Conservation (phyloP, 2,888 invertebrate species). For the Limnephilus lunatus region DNA sequence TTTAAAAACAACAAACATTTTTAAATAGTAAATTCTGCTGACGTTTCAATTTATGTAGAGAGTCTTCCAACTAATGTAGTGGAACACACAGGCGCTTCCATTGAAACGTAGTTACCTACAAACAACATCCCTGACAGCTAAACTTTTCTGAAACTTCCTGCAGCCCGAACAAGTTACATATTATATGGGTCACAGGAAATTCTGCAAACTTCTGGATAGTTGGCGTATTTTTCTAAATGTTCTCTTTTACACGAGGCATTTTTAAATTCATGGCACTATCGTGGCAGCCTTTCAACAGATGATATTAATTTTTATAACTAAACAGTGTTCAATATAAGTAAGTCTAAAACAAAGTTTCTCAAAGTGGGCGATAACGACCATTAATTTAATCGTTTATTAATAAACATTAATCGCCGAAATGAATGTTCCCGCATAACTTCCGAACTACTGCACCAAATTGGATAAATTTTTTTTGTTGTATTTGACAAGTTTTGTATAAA, state of each 20-base stretch:
- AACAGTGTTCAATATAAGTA: too few relatives aligned
- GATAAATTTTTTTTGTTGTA: too few relatives aligned
- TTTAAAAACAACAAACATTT: neutral
- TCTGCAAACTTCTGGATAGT: neutral
- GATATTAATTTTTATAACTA: too few relatives aligned
- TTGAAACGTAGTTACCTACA: neutral
- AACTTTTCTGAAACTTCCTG: neutral
- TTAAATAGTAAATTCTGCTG: neutral
- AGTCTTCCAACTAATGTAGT: neutral
- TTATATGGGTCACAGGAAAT: neutral
- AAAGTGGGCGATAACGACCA: too few relatives aligned
- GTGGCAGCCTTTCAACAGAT: too few relatives aligned
- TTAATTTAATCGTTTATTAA: too few relatives aligned
- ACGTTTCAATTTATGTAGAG: neutral
- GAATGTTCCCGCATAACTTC: too few relatives aligned
- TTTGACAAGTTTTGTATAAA: too few relatives aligned
- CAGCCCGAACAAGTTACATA: neutral
- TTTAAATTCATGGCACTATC: too few relatives aligned
- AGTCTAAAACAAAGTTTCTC: too few relatives aligned
- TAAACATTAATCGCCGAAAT: too few relatives aligned
- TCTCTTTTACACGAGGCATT: neutral
- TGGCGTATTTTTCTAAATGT: neutral
- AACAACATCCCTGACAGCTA: neutral
- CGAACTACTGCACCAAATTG: too few relatives aligned
- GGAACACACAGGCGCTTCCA: neutral